phyloP scores from a whole-genome alignment of 2,888 invertebrate species.

The Anarsia innoxiella region DNA sequence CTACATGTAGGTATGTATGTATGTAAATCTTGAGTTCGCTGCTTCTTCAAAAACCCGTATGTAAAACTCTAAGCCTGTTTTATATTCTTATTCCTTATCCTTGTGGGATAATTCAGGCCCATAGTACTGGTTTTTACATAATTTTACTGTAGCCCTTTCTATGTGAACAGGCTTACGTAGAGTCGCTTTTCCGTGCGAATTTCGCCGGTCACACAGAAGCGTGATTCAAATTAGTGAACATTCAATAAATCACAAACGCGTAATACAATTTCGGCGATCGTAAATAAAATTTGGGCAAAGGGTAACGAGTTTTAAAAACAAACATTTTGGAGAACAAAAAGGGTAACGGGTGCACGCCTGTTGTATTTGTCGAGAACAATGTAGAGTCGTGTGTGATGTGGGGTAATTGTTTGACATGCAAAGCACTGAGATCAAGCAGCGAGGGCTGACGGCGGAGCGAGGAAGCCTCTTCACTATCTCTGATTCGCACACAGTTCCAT shows the following conservation, averaged over 20 bases:
- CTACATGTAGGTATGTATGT: conserved; percentile 57
- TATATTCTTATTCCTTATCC: conserved; percentile 71
- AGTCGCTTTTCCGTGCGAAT: conserved; percentile 40
- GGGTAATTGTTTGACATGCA: conserved; percentile 67
- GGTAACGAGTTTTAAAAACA: conserved; percentile 66
- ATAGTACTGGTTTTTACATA: conserved; percentile 72
- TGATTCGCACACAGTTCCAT: conserved; percentile 24
- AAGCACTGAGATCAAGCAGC: conserved; percentile 54
- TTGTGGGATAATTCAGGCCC: conserved; percentile 68
- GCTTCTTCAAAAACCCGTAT: conserved; percentile 62
- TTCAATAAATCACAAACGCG: conserved; percentile 57
- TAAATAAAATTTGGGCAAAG: conserved; percentile 58
- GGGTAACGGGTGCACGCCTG: conserved; percentile 50
- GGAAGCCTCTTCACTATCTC: conserved; percentile 44
- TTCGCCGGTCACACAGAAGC: conserved; percentile 46
- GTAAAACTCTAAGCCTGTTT: conserved; percentile 70
- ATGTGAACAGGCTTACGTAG: conserved; percentile 36
- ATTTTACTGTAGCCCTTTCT: conserved; percentile 61
- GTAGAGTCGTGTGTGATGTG: conserved; percentile 29
- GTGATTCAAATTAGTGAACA: conserved; percentile 56
- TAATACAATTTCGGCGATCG: conserved; percentile 54
- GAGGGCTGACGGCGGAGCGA: conserved; percentile 9
- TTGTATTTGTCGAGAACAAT: conserved; percentile 55
- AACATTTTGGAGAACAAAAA: conserved; percentile 58
- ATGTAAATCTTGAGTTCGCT: conserved; percentile 65